A percentile compares a stretch with the other conserved stretches of the same genome.
Conservation (phyloP, 2,797 vertebrate species). For the Stomatorhinus walkeri region DNA sequence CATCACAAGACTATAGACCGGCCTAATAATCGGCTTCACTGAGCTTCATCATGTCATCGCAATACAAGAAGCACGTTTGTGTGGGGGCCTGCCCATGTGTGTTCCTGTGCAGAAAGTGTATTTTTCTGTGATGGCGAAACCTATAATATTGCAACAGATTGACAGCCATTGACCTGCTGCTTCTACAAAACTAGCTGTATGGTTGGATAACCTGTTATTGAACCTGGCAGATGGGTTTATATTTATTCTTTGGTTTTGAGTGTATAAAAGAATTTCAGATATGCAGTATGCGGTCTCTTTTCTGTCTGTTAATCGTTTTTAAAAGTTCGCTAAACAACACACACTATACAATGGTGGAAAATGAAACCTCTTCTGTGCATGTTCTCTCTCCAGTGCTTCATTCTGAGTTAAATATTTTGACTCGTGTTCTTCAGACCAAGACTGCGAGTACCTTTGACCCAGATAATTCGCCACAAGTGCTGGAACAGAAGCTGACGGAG, state of each 20-base stretch:
- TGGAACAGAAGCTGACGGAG: neutral
- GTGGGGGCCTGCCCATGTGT: neutral
- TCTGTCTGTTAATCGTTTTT: neutral
- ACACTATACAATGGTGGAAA: neutral
- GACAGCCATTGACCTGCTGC: neutral
- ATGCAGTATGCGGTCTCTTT: neutral
- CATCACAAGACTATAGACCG: neutral
- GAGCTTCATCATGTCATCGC: neutral
- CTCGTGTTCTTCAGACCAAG: neutral
- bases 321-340: neutral
- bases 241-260: neutral
- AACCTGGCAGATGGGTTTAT: neutral
- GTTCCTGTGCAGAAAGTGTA: neutral
- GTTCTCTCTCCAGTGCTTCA: neutral
- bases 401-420: neutral
- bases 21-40: neutral
- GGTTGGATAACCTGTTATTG: conserved; percentile 2
- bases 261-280: neutral
- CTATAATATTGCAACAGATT: neutral
- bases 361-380: neutral
- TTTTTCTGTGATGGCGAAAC: neutral
- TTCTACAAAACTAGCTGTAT: neutral
- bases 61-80: neutral
- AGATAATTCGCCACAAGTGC: neutral
- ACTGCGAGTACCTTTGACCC: conserved; percentile 8